Percentiles rank a stretch among this genome's conserved stretches.
These are phyloP conservation scores for Oscheius sp. DNA, from an alignment of 2,888 invertebrate genomes.

Conservation along the genomic window DNA sequence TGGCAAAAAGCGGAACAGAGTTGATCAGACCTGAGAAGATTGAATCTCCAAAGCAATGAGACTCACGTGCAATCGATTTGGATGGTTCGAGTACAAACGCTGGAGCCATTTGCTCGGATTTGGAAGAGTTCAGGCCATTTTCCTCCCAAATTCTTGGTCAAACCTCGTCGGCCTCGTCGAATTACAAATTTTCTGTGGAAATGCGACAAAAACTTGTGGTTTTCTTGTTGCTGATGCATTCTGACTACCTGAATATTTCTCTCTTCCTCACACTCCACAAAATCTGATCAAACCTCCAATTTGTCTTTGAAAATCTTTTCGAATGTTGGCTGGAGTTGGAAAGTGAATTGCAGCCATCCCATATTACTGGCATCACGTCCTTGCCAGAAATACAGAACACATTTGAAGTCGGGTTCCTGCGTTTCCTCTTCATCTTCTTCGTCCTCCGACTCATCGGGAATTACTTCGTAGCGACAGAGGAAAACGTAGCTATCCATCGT, in stretches of 20 bases:
- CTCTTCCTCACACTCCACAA: neutral
- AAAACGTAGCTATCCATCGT: constrained; percentile 97
- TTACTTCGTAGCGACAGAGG: constrained; percentile 90
- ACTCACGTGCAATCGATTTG: constrained; percentile 75
- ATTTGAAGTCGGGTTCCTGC: constrained; percentile 80
- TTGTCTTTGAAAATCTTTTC: constrained; percentile 84
- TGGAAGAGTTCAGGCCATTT: constrained; percentile 86
- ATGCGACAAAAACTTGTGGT: constrained; percentile 95
- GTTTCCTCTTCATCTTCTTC: constrained; percentile 33
- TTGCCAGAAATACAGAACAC: constrained; percentile 99
- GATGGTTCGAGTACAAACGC: constrained; percentile 77
- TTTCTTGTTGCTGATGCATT: constrained; percentile 98
- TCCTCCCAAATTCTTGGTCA: constrained; percentile 60
- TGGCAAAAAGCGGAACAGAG: constrained; percentile 95
- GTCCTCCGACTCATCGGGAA: constrained; percentile 54
- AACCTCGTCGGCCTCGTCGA: constrained; percentile 77
- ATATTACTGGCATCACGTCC: constrained; percentile 93
- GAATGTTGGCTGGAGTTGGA: constrained; percentile 81
- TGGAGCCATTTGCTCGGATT: constrained; percentile 91
- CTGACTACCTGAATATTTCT: constrained; percentile 75
- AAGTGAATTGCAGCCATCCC: constrained; percentile 99
- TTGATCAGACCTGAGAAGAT: constrained; percentile 77
- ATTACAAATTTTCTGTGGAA: constrained; percentile 94
- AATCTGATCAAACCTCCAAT: constrained; percentile 78
- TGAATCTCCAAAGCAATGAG: neutral